phyloP scores from a whole-genome alignment of 2,797 vertebrate genomes.

The Coendou prehensilis region DNA sequence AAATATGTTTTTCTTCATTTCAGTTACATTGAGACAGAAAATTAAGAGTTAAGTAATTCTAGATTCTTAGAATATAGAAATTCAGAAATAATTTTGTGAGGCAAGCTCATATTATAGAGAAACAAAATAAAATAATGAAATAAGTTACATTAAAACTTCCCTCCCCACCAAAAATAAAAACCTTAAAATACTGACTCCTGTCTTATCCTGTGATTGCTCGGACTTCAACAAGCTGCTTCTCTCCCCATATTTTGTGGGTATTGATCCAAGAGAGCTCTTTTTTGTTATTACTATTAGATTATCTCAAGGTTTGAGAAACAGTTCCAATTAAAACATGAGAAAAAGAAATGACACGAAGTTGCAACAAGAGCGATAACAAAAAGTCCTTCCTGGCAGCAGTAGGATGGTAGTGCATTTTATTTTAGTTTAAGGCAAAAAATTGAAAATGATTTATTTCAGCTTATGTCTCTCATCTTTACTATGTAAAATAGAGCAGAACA shows the following conservation, averaged over 20 bases:
- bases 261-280: conserved; percentile 18
- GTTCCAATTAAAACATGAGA: background rate
- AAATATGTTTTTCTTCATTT: conserved; percentile 44
- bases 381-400: background rate
- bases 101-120: background rate
- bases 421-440: conserved; percentile 51
- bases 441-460: conserved; percentile 17
- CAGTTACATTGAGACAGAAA: conserved; percentile 37
- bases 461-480: background rate
- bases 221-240: background rate
- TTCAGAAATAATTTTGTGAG: conserved; percentile 46
- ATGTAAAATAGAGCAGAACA: background rate
- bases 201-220: background rate
- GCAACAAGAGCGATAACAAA: background rate
- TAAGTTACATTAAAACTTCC: background rate
- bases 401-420: background rate
- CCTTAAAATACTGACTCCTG: background rate
- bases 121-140: background rate
- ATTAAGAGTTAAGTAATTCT: conserved; percentile 47
- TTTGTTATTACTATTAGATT: background rate
- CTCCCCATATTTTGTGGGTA: background rate
- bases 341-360: background rate
- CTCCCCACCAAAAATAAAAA: background rate
- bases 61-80: conserved; percentile 33
- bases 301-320: background rate